These are phyloP conservation scores for Contarinia nasturtii DNA, from an alignment of 1,140 invertebrate species.

Conservation along the genomic window DNA sequence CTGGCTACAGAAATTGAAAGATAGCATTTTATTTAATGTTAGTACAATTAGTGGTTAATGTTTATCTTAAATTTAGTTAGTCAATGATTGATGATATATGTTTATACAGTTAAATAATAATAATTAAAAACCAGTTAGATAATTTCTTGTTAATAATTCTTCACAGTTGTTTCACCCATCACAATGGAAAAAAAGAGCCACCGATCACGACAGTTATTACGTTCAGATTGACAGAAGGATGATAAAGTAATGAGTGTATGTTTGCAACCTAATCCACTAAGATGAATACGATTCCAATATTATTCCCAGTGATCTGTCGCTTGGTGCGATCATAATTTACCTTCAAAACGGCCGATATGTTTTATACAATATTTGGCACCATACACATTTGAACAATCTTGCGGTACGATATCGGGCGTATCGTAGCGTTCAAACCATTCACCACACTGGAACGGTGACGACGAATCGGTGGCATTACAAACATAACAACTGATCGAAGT, in stretches of 20 bases:
- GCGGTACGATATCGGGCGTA: conserved; percentile 43
- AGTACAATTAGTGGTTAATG: too few species aligned
- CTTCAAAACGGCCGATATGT: conserved; percentile 84
- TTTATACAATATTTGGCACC: conserved; percentile 82
- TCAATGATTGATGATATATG: neutral
- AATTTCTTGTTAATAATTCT: too few species aligned
- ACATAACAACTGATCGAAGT: conserved; percentile 65
- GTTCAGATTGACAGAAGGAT: too few species aligned
- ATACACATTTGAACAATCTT: conserved; percentile 58
- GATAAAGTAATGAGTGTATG: too few species aligned
- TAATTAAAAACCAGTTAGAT: too few species aligned
- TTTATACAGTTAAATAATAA: conserved; percentile 3
- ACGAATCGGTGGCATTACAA: conserved; percentile 63
- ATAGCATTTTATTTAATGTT: neutral
- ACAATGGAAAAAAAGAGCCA: too few species aligned
- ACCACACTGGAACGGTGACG: conserved; percentile 68
- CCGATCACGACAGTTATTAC: too few species aligned
- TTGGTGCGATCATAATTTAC: conserved; percentile 24
- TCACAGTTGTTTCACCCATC: too few species aligned
- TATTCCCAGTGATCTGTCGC: too few species aligned
- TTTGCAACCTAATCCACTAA: too few species aligned
- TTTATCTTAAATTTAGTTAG: too few species aligned
- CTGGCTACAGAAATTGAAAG: conserved; percentile 20
- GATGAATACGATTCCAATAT: neutral
- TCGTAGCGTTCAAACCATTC: conserved; percentile 51